Percentiles rank a stretch among this genome's conserved stretches.
Evolutionary conservation across 1,140 invertebrate genomes (phyloP).

Genomic region (Spodoptera frugiperda): DNA sequence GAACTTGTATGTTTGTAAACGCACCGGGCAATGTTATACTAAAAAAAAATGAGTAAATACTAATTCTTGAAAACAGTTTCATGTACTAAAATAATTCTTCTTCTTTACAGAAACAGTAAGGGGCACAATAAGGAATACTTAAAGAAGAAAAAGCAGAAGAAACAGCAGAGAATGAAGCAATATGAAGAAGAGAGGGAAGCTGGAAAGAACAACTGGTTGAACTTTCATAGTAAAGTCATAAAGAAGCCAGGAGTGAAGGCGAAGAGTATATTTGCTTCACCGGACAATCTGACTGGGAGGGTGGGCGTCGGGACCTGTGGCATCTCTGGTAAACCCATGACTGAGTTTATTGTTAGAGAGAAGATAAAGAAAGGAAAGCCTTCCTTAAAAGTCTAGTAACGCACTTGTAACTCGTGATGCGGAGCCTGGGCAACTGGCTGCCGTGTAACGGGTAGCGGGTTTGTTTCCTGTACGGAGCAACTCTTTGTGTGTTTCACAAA

Average conservation of each 20-base stretch:
- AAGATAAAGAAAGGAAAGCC: slow-evolving; percentile 92
- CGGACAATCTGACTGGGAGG: slow-evolving; percentile 95
- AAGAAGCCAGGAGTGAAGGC: slow-evolving; percentile 88
- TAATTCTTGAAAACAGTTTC: slow-evolving; percentile 4
- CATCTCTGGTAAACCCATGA: slow-evolving; percentile 98
- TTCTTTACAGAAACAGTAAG: slow-evolving; percentile 85
- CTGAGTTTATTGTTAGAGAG: slow-evolving; percentile 95
- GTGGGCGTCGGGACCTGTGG: slow-evolving; percentile 99
- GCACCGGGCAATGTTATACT: no score
- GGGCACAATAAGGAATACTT: slow-evolving; percentile 95
- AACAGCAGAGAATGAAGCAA: slow-evolving; percentile 96
- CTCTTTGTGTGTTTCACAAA: no score
- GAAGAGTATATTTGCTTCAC: slow-evolving; percentile 99
- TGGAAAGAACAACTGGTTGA: slow-evolving; percentile 98
- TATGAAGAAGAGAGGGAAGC: slow-evolving; percentile 97
- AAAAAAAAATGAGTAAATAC: no score
- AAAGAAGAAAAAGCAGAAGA: slow-evolving; percentile 98
- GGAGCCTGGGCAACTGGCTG: no score
- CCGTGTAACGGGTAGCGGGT: no score
- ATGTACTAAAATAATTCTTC: slow-evolving; percentile 27
- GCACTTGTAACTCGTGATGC: no score
- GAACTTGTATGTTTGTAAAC: no score
- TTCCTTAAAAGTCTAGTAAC: no score
- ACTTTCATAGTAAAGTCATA: slow-evolving; percentile 95
- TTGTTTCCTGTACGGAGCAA: no score